Evolutionary conservation across 2,888 invertebrate species (phyloP).

Genomic region (Dilophus febrilis): DNA sequence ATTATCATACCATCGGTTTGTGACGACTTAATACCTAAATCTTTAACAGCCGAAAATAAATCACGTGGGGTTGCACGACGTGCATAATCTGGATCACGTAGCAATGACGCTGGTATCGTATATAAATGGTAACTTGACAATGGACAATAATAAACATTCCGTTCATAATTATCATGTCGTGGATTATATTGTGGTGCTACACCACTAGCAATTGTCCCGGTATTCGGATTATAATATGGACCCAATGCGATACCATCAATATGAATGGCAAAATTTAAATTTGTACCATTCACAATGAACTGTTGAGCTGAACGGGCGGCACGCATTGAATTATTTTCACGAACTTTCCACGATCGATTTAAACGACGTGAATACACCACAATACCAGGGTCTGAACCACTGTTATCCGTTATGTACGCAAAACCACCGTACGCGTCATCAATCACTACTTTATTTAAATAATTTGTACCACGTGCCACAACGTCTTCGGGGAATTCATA

Average conservation of each 20-base stretch:
- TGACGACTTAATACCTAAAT: conserved; percentile 44
- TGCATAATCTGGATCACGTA: conserved; percentile 37
- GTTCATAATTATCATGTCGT: conserved; percentile 15
- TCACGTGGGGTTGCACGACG: conserved; percentile 21
- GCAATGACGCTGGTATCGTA: conserved; percentile 41
- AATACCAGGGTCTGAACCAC: conserved; percentile 48
- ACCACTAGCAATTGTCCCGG: conserved; percentile 12
- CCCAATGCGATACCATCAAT: conserved; percentile 57
- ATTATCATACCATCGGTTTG: conserved; percentile 61
- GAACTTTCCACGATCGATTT: conserved; percentile 51
- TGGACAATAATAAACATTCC: conserved; percentile 48
- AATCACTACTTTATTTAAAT: conserved; percentile 54
- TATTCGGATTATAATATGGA: conserved; percentile 33
- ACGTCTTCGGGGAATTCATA: conserved; percentile 44
- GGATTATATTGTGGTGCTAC: conserved; percentile 7
- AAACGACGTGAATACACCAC: conserved; percentile 49
- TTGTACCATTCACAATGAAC: conserved; percentile 42
- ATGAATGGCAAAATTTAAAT: conserved; percentile 39
- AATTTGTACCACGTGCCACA: conserved; percentile 38
- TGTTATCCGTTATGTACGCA: conserved; percentile 58
- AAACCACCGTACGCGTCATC: conserved; percentile 48
- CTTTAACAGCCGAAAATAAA: conserved; percentile 30
- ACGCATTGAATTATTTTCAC: conserved; percentile 44
- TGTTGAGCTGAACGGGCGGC: conserved; percentile 38
- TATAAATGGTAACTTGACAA: conserved; percentile 50